These are phyloP conservation scores for Nomada hirtipes DNA, from an alignment of 2,888 invertebrate genomes.

Conservation along the genomic window DNA sequence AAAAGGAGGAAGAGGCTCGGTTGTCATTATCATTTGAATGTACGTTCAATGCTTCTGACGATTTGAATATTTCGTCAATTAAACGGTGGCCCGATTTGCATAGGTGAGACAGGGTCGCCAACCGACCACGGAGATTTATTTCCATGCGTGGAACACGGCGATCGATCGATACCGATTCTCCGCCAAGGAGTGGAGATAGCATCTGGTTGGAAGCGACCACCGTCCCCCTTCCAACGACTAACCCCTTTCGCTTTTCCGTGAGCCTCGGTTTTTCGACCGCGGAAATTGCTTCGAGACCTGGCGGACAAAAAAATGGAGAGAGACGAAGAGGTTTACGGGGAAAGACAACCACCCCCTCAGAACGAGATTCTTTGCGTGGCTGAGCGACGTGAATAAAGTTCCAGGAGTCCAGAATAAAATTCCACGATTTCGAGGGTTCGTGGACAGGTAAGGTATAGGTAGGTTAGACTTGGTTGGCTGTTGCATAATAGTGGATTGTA, in stretches of 20 bases:
- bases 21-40: conserved; percentile 77
- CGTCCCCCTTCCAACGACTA: too few relatives aligned
- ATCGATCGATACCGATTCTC: conserved; percentile 52
- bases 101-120: conserved; percentile 79
- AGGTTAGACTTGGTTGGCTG: background rate
- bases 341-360: background rate
- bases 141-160: conserved; percentile 31
- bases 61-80: conserved; percentile 83
- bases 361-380: conserved; percentile 47
- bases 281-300: conserved; percentile 31
- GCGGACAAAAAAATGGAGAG: conserved; percentile 3
- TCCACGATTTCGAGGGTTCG: too few relatives aligned
- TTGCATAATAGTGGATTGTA: background rate
- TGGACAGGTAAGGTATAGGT: background rate
- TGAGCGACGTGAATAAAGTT: conserved; percentile 49
- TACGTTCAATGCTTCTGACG: conserved; percentile 46
- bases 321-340: background rate
- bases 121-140: conserved; percentile 62
- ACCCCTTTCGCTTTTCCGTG: conserved; percentile 15
- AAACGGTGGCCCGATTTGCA: conserved; percentile 77
- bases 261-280: conserved; percentile 36
- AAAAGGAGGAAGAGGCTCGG: conserved; percentile 29
- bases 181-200: conserved; percentile 23
- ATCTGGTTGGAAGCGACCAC: conserved; percentile 24
- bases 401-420: conserved; percentile 11